Evolutionary conservation across 1,140 invertebrate species (phyloP).

Genomic region (Mizuhopecten yessoensis): DNA sequence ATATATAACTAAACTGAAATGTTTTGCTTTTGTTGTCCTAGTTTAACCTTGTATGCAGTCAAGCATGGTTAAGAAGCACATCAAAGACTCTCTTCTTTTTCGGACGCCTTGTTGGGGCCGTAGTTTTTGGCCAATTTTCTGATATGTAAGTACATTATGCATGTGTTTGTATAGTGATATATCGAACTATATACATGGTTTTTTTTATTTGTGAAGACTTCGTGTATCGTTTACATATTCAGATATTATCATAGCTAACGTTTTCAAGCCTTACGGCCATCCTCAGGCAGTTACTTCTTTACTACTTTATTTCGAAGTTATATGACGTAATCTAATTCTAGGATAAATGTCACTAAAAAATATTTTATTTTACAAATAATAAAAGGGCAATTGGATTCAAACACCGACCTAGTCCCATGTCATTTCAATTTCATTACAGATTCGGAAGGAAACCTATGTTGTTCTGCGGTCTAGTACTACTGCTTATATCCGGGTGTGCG

Average conservation of each 20-base stretch:
- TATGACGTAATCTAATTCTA: too few species aligned
- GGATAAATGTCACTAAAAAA: too few species aligned
- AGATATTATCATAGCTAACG: too few species aligned
- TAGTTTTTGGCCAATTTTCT: conserved; percentile 91
- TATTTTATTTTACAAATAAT: too few species aligned
- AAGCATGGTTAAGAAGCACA: conserved; percentile 87
- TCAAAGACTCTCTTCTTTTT: conserved; percentile 92
- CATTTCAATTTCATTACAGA: background rate
- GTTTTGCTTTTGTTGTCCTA: conserved; percentile 80
- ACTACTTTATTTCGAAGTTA: too few species aligned
- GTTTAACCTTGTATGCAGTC: conserved; percentile 91
- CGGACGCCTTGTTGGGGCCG: conserved; percentile 90
- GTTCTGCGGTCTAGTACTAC: conserved; percentile 63
- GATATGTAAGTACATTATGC: conserved; percentile 86
- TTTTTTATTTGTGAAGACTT: too few species aligned
- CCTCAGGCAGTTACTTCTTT: too few species aligned
- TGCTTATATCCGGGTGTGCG: conserved; percentile 64
- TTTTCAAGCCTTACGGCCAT: too few species aligned
- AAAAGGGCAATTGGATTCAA: too few species aligned
- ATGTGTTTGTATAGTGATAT: background rate
- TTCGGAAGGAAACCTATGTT: conserved; percentile 59
- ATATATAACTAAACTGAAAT: too few species aligned
- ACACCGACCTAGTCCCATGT: background rate
- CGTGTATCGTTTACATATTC: too few species aligned
- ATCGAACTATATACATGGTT: too few species aligned